Evolutionary conservation across 2,113 vertebrate species (phyloP), one percentile per base, ranked within the genome.

Genomic region (Manacus vitellinus): DNA sequence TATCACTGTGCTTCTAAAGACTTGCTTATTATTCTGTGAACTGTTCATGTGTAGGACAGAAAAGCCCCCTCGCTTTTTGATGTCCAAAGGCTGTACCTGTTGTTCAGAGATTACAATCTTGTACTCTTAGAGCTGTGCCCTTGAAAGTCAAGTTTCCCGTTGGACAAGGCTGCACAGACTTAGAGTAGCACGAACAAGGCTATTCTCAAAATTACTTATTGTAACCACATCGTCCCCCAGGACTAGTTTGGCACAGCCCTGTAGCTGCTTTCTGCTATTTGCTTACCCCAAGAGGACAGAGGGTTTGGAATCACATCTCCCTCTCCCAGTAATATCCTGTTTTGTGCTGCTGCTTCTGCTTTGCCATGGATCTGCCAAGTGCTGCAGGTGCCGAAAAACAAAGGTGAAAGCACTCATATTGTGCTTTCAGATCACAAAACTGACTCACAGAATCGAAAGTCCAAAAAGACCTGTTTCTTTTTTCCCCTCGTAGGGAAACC

Each of bases 401-500:
- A 95, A 91, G 90, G 94, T 96, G 85, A 96, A 95, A 95, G 73
- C 85, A 96, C 94, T 94, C 92, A 87, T 87, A 89, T 75, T 83
- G 86, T 94, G 85, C 61, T 88, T 92, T 84, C 41, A 0, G 70
- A 89, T 93, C 76, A 62, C 73, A 87, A 89, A 95, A 91, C 44
- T 1, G 0, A 77, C 68, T 71, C 63, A 21, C 35, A 56, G 83
- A 81, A 92, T 49, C 2, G 3, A 95, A 92, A 92, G 65, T 83
- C 90, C 82, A 49, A 90, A 94, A 95, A 79, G 91, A 91, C 25
- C 46, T 58, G 47, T 3, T 1, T 33, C 55, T 59, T 74, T 83
- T 59, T 76, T 52, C 1, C 10, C 16, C 44, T 92, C 19, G 4
- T 3, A 87, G 70, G 84, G 78, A 90, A 94, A 78, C 56, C 27